Conservation (phyloP, 1,140 invertebrate genomes). For the Drosophila ohnishii region DNA sequence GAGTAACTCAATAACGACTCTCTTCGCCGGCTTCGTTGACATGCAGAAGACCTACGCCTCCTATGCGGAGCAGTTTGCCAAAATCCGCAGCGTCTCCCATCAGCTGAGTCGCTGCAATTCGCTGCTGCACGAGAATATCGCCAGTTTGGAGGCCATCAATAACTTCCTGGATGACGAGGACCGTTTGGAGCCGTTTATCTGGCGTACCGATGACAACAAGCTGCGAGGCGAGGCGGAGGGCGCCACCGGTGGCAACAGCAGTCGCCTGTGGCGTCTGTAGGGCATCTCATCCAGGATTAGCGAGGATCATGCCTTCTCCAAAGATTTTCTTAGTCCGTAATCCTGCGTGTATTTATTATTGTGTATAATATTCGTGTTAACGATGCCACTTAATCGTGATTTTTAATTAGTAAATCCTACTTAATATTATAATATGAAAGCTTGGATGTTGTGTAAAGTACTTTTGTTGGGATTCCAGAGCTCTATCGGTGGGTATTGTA, state of each 20-base stretch:
- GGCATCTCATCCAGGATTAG: background rate
- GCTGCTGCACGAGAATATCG: constrained; percentile 92
- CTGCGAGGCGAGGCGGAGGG: constrained; percentile 75
- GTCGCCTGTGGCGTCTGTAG: constrained; percentile 66
- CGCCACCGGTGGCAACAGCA: constrained; percentile 83
- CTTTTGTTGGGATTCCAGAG: too few relatives aligned
- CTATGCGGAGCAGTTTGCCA: constrained; percentile 92
- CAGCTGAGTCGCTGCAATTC: constrained; percentile 92
- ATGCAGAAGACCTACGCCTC: constrained; percentile 92
- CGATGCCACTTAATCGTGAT: constrained; percentile 33
- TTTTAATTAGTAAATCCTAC: constrained; percentile 47
- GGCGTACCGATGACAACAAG: constrained; percentile 87
- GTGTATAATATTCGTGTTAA: constrained; percentile 55
- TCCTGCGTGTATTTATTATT: constrained; percentile 52
- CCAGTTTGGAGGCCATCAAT: constrained; percentile 93
- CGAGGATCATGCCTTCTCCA: constrained; percentile 13
- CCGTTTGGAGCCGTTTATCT: constrained; percentile 94
- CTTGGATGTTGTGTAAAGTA: too few relatives aligned
- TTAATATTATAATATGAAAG: constrained; percentile 7
- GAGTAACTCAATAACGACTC: constrained; percentile 86
- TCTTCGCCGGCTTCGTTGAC: constrained; percentile 89
- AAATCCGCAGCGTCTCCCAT: constrained; percentile 90
- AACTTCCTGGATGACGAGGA: constrained; percentile 92
- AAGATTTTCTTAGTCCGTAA: constrained; percentile 42
- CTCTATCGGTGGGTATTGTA: too few relatives aligned